Conservation (phyloP, 2,113 vertebrate genomes). For the Dipodomys stephensi region DNA sequence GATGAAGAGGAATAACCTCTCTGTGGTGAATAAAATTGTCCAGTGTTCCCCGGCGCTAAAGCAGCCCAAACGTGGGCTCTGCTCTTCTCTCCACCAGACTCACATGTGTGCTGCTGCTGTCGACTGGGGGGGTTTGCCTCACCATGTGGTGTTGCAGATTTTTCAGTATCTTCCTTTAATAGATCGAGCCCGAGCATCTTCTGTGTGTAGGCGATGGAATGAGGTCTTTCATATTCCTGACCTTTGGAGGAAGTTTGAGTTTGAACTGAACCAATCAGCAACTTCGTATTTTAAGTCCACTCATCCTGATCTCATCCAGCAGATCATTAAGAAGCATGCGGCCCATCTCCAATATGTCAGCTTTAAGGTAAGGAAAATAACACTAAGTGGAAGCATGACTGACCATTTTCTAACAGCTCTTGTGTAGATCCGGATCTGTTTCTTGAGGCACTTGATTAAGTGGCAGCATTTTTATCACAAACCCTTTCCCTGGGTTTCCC, state of each 20-base stretch:
- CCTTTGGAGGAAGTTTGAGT: constrained; percentile 95
- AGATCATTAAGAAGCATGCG: constrained; percentile 94
- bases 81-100: constrained; percentile 53
- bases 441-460: background rate
- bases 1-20: constrained; percentile 90
- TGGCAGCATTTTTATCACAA: background rate
- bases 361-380: constrained; percentile 89
- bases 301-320: constrained; percentile 95
- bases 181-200: constrained; percentile 91
- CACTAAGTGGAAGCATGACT: background rate
- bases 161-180: constrained; percentile 93
- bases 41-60: constrained; percentile 83
- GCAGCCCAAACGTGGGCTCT: constrained; percentile 83
- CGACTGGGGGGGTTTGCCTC: constrained; percentile 92
- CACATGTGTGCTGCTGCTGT: background rate
- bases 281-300: constrained; percentile 92
- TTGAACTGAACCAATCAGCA: constrained; percentile 94
- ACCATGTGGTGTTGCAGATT: constrained; percentile 89
- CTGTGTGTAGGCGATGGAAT: constrained; percentile 93
- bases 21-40: constrained; percentile 83
- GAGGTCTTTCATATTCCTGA: constrained; percentile 94
- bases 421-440: background rate
- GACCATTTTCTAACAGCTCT: background rate
- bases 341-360: constrained; percentile 94
- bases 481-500: background rate